These are phyloP conservation scores for Psettodes erumei DNA, from an alignment of 2,113 vertebrate genomes.

Conservation along the genomic window DNA sequence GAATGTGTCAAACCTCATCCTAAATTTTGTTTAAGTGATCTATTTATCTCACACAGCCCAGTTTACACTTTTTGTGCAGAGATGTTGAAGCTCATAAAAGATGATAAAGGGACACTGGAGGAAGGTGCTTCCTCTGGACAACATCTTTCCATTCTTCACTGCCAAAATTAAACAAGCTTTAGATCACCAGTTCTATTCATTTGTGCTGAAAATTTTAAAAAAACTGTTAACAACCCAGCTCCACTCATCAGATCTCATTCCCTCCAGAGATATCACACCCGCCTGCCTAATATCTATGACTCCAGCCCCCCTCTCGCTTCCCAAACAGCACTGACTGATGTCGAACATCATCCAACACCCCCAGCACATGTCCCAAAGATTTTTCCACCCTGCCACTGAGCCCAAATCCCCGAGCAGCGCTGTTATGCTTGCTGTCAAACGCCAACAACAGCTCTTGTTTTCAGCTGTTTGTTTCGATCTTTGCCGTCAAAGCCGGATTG, in stretches of 20 bases:
- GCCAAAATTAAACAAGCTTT: conserved; percentile 68
- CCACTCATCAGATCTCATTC: conserved; percentile 51
- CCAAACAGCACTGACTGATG: conserved; percentile 61
- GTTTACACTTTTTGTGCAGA: conserved; percentile 38
- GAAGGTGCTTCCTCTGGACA: conserved; percentile 34
- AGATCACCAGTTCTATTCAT: conserved; percentile 54
- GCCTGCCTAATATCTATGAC: conserved; percentile 62
- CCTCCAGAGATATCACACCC: conserved; percentile 39
- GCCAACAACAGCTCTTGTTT: conserved; percentile 64
- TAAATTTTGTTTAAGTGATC: conserved; percentile 28
- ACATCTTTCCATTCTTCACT: conserved; percentile 32
- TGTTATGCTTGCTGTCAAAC: conserved; percentile 73
- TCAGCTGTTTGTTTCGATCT: conserved; percentile 66
- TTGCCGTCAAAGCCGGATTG: conserved; percentile 42
- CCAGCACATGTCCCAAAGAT: conserved; percentile 62
- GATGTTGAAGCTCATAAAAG: conserved; percentile 32
- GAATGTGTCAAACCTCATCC: conserved; percentile 35
- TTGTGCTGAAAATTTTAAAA: conserved; percentile 35
- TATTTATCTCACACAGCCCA: conserved; percentile 47
- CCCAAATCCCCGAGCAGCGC: conserved; percentile 63
- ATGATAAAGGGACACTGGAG: conserved; percentile 43
- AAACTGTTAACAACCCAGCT: conserved; percentile 23
- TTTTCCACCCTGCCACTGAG: conserved; percentile 66
- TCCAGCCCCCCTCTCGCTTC: conserved; percentile 59
- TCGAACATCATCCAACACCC: conserved; percentile 63